Evolutionary conservation across 2,888 invertebrate species (phyloP).

Genomic region (Chrysolina americana): DNA sequence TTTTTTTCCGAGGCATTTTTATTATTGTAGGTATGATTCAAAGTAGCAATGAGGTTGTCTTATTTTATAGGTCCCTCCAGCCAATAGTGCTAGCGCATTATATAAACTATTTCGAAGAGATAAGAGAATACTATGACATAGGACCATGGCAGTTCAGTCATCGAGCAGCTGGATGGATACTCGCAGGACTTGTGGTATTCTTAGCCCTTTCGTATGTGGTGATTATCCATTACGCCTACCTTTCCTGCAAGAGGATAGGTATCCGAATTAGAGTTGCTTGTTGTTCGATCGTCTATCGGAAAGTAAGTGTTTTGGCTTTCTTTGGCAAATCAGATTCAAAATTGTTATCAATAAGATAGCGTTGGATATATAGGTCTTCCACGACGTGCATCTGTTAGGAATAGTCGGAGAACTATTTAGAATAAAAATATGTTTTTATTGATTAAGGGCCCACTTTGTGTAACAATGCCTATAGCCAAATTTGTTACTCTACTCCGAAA

Average conservation of each 20-base stretch:
- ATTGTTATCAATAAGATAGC: too few relatives aligned
- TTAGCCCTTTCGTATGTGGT: conserved; percentile 74
- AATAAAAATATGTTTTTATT: too few relatives aligned
- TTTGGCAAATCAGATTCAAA: too few relatives aligned
- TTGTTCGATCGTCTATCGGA: conserved; percentile 85
- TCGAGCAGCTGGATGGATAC: conserved; percentile 75
- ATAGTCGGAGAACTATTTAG: too few relatives aligned
- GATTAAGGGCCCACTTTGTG: too few relatives aligned
- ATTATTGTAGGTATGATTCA: too few relatives aligned
- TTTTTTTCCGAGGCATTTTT: too few relatives aligned
- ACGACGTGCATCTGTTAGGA: too few relatives aligned
- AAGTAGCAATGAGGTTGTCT: not conserved
- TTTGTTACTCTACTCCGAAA: too few relatives aligned
- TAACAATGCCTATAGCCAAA: too few relatives aligned
- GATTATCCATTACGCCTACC: conserved; percentile 76
- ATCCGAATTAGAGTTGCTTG: conserved; percentile 84
- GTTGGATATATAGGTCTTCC: too few relatives aligned
- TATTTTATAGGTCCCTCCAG: conserved; percentile 64
- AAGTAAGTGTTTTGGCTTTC: conserved; percentile 71
- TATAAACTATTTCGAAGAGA: conserved; percentile 72
- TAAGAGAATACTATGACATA: conserved; percentile 12
- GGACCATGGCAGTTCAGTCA: conserved; percentile 20
- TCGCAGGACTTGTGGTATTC: conserved; percentile 76
- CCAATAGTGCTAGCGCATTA: conserved; percentile 76
- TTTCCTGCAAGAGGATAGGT: conserved; percentile 77